phyloP scores from a whole-genome alignment of 2,113 vertebrate genomes.

The Recurvirostra avosetta region DNA sequence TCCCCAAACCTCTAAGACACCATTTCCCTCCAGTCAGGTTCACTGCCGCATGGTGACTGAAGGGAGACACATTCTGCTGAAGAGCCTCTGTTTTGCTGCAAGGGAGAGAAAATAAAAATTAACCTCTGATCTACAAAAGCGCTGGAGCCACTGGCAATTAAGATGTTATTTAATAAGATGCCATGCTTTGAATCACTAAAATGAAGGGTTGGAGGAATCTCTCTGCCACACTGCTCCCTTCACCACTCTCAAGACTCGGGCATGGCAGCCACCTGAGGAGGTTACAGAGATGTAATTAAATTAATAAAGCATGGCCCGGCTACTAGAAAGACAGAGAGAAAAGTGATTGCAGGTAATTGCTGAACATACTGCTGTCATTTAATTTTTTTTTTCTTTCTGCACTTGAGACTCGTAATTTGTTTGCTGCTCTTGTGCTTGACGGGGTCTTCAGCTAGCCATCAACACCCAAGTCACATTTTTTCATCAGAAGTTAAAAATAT shows the following conservation, averaged over 20 bases:
- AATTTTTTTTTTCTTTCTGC: neutral
- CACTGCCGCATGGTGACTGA: neutral
- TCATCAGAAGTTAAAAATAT: neutral
- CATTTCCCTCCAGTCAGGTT: conserved; percentile 9
- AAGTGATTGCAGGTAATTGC: neutral
- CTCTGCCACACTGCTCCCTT: neutral
- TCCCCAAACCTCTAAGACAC: neutral
- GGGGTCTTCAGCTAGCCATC: neutral
- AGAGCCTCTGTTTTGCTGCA: neutral
- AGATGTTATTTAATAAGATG: conserved; percentile 34
- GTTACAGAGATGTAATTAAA: conserved; percentile 34
- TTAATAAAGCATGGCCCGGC: neutral
- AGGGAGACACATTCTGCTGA: neutral
- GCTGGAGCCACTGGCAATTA: conserved; percentile 7
- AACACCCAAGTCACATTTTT: neutral
- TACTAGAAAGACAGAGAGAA: neutral
- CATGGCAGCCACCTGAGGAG: neutral
- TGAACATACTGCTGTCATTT: neutral
- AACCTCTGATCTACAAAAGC: neutral
- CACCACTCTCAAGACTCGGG: neutral
- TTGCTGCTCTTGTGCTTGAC: neutral
- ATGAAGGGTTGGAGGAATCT: neutral
- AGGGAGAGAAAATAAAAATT: conserved; percentile 37
- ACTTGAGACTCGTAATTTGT: neutral
- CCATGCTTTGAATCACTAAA: conserved; percentile 26